Percentiles rank a stretch among this genome's conserved stretches.
Conservation (phyloP, 1,140 invertebrate species). For the Heliothis subflexa region DNA sequence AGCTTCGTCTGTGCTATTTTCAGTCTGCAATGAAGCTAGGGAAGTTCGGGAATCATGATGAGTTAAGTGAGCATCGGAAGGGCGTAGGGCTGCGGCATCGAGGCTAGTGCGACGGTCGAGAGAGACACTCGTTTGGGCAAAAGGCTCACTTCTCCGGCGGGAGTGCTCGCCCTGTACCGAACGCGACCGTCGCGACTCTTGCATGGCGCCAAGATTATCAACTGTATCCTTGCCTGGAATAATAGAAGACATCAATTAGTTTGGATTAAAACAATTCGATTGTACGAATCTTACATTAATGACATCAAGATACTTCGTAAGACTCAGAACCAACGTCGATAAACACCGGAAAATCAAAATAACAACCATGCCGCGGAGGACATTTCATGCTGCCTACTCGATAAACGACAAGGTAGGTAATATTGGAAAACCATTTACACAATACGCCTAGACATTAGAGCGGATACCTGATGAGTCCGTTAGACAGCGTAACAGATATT, state of each 20-base stretch:
- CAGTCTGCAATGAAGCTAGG: slow-evolving; percentile 80
- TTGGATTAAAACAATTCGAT: background rate
- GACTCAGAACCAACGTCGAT: slow-evolving; percentile 73
- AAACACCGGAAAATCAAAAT: slow-evolving; percentile 53
- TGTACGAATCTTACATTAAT: background rate
- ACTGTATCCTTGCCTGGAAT: slow-evolving; percentile 85
- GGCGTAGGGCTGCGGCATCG: slow-evolving; percentile 69
- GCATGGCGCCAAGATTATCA: slow-evolving; percentile 81
- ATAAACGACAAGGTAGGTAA: slow-evolving; percentile 16
- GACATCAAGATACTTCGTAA: slow-evolving; percentile 35
- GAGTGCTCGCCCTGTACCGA: slow-evolving; percentile 75
- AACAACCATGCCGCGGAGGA: slow-evolving; percentile 65
- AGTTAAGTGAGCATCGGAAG: slow-evolving; percentile 66
- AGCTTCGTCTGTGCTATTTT: slow-evolving; percentile 83
- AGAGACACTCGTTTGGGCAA: slow-evolving; percentile 69
- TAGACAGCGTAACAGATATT: slow-evolving; percentile 19
- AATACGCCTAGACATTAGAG: slow-evolving; percentile 28
- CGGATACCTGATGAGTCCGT: slow-evolving; percentile 17
- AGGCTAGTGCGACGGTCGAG: slow-evolving; percentile 78
- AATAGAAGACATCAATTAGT: background rate
- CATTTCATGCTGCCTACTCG: slow-evolving; percentile 50
- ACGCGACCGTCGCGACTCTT: slow-evolving; percentile 71
- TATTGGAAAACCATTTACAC: slow-evolving; percentile 21
- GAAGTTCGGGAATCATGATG: slow-evolving; percentile 81
- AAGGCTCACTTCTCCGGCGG: slow-evolving; percentile 81